Evolutionary conservation across 2,888 invertebrate genomes (phyloP).

Genomic region (Perithous albicinctus): DNA sequence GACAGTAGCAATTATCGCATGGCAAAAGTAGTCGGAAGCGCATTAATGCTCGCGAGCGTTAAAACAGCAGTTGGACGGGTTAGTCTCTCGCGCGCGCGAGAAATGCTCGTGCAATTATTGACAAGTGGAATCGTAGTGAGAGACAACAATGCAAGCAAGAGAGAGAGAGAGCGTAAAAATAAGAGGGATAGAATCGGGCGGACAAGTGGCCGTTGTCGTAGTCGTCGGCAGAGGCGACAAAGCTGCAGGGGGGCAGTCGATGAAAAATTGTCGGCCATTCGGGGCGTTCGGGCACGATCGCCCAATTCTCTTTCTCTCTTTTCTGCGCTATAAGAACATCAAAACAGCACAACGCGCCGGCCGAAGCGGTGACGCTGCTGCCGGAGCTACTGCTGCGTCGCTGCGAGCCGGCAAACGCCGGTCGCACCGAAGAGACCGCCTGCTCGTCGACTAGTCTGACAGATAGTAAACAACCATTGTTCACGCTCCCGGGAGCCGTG

Average conservation of each 20-base stretch:
- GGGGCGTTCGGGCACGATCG: conserved; percentile 43
- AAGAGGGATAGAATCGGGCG: neutral
- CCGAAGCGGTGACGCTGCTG: conserved; percentile 1
- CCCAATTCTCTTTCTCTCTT: conserved; percentile 22
- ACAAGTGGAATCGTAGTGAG: conserved; percentile 27
- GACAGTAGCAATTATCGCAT: neutral
- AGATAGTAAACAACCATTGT: conserved; percentile 78
- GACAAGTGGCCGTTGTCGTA: conserved; percentile 12
- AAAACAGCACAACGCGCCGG: neutral
- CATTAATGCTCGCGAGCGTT: neutral
- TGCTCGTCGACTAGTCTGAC: conserved; percentile 68
- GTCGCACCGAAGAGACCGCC: conserved; percentile 18
- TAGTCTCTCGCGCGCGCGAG: neutral
- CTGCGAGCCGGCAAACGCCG: conserved; percentile 33
- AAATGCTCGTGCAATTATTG: conserved; percentile 39
- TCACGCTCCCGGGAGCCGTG: conserved; percentile 55
- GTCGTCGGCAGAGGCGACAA: conserved; percentile 23
- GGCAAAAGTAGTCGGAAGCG: neutral
- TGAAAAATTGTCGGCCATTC: conserved; percentile 69
- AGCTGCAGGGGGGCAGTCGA: conserved; percentile 29
- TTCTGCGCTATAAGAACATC: neutral
- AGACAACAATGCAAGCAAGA: conserved; percentile 1
- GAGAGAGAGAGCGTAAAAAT: neutral
- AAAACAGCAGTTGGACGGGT: neutral
- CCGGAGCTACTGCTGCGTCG: neutral